Base-by-base conservation (phyloP, 1,140 invertebrate genomes). In the Procambarus virginalis region DNA sequence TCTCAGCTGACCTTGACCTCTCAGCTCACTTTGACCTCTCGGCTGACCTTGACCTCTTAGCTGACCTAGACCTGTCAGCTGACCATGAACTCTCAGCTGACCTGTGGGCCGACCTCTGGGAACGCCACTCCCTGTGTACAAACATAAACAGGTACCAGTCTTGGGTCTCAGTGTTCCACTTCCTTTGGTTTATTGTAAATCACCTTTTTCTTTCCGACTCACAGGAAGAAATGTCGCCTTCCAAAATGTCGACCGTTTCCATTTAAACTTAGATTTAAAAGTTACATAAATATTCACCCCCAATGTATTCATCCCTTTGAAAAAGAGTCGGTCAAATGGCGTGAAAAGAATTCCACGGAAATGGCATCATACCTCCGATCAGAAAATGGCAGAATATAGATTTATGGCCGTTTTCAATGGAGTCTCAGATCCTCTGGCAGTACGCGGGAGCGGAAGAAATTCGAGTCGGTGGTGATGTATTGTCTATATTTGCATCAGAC, bases 401-500 rank as follows among this genome's bases (percentile, higher is more conserved):
- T 73, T 73, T 73, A 73, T 73, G 22, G 22, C n/a, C 68, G 68
- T 73, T 73, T 73, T 73, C 68, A 34, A 22, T 73, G 68, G 22
- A 73, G 68, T 73, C 60, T 64, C 14, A 64, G 60, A 64, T 64
- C 60, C 68, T 73, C 68, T 34, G 68, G 68, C 22, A 73, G 68
- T 73, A 73, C 22, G 22, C 12, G 22, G n/a, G 68, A 73, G 68
- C 68, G 68, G 68, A 73, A 73, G 68, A 73, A 73, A 73, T 73
- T 73, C 68, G 68, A 73, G 68, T 73, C 68, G 68, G 14, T 73
- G 6, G n/a, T 73, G 68, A 73, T 73, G 68, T 73, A 73, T 73
- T 73, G 68, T 73, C 68, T 73, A 73, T 73, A 73, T 73, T 73
- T 73, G 68, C 68, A 73, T 73, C n/a, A 73, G 22, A 73, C 68